A percentile compares a stretch with the other conserved stretches of the same genome.
These are phyloP conservation scores for Isichthys henryi DNA, from an alignment of 2,113 vertebrate genomes.

Conservation along the genomic window DNA sequence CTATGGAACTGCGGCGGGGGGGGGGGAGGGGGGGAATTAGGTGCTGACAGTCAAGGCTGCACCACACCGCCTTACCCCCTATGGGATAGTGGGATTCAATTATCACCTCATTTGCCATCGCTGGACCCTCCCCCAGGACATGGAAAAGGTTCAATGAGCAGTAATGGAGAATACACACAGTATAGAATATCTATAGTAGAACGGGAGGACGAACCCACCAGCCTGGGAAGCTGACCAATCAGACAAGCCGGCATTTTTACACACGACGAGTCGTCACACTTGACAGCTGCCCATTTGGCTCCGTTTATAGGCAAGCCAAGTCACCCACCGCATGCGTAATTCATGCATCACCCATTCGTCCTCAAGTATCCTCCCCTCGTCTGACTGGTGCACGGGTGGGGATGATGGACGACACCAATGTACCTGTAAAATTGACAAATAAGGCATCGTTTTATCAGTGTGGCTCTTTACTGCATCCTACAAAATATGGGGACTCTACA, in stretches of 20 bases:
- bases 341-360: neutral
- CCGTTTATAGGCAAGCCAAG: neutral
- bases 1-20: too few relatives aligned
- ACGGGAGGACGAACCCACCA: neutral
- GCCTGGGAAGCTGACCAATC: neutral
- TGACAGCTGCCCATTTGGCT: neutral
- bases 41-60: neutral
- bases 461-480: neutral
- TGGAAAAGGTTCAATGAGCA: neutral
- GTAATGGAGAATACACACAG: neutral
- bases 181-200: neutral
- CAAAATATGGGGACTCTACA: neutral
- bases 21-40: neutral
- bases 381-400: neutral
- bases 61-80: neutral
- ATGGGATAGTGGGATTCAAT: neutral
- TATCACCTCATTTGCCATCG: neutral
- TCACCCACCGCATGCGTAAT: neutral
- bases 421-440: neutral
- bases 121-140: neutral
- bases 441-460: neutral
- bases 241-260: neutral
- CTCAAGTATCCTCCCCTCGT: neutral
- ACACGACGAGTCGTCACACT: neutral
- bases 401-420: neutral